A percentile compares a stretch with the other conserved stretches of the same genome.
These are phyloP conservation scores for Takifugu ocellatus DNA, from an alignment of 2,797 vertebrate genomes.

Conservation along the genomic window DNA sequence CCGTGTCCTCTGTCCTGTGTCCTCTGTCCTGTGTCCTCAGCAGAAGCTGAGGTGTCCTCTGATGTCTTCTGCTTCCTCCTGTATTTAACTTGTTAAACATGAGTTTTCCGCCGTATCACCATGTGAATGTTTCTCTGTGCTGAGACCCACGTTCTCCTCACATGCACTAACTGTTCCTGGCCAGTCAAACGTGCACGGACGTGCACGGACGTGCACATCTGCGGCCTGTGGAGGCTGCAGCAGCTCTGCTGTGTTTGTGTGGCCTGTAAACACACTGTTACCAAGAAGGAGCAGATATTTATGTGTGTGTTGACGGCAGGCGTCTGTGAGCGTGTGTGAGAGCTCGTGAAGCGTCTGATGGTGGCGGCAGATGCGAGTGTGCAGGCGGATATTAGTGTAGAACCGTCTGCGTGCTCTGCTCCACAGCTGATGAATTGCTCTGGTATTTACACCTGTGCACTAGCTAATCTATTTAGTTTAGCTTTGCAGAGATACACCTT, in stretches of 20 bases:
- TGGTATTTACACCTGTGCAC: constrained; percentile 34
- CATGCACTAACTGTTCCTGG: too few relatives aligned
- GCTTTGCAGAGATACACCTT: neutral
- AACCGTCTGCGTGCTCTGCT: constrained; percentile 18
- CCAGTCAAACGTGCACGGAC: too few relatives aligned
- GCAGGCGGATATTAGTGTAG: constrained; percentile 25
- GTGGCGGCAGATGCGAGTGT: constrained; percentile 13
- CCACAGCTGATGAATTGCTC: constrained; percentile 40
- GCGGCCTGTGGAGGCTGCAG: constrained; percentile 11
- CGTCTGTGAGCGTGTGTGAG: constrained; percentile 43
- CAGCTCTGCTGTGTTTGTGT: constrained; percentile 42
- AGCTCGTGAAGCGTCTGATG: constrained; percentile 17
- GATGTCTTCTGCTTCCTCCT: too few relatives aligned
- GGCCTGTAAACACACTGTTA: constrained; percentile 49
- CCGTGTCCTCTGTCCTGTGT: too few relatives aligned
- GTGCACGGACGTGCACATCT: too few relatives aligned
- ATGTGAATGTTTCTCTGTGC: too few relatives aligned
- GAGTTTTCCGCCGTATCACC: too few relatives aligned
- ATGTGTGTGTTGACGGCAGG: constrained; percentile 42
- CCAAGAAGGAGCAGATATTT: constrained; percentile 33
- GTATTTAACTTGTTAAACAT: too few relatives aligned
- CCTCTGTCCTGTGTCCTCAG: too few relatives aligned
- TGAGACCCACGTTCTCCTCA: too few relatives aligned
- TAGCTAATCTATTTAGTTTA: neutral
- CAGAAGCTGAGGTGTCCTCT: too few relatives aligned